Evolutionary conservation across 2,888 invertebrate genomes (phyloP).

Genomic region (Neocrepidodera transversa): DNA sequence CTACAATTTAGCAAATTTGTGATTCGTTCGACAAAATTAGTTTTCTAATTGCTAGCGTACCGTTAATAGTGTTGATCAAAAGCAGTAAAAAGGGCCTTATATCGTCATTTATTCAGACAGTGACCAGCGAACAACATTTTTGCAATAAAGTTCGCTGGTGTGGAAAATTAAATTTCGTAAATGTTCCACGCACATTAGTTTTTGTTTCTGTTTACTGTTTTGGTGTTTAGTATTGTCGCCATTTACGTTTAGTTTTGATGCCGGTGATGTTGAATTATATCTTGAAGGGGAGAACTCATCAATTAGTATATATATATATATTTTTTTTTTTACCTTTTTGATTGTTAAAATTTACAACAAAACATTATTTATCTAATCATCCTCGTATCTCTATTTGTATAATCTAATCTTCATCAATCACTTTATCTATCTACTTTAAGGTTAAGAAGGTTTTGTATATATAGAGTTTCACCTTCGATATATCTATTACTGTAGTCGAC

Average conservation of each 20-base stretch:
- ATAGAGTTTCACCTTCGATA: constrained; percentile 39
- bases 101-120: constrained; percentile 50
- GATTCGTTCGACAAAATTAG: constrained; percentile 22
- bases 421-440: constrained; percentile 32
- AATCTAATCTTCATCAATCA: constrained; percentile 39
- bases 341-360: no score
- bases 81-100: constrained; percentile 41
- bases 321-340: no score
- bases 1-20: constrained; percentile 13
- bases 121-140: constrained; percentile 53
- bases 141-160: constrained; percentile 58
- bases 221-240: constrained; percentile 42
- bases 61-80: constrained; percentile 38
- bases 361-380: no score
- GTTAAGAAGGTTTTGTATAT: constrained; percentile 38
- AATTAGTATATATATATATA: no score
- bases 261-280: constrained; percentile 42
- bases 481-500: constrained; percentile 34
- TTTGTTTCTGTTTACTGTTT: constrained; percentile 53
- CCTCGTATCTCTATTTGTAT: no score
- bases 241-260: constrained; percentile 43
- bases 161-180: constrained; percentile 61
- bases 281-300: no score
- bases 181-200: constrained; percentile 60
- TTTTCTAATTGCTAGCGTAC: constrained; percentile 19